A percentile compares a stretch with the other conserved stretches of the same genome.
phyloP scores from a whole-genome alignment of 1,140 invertebrate species.

The Macrobrachium rosenbergii region DNA sequence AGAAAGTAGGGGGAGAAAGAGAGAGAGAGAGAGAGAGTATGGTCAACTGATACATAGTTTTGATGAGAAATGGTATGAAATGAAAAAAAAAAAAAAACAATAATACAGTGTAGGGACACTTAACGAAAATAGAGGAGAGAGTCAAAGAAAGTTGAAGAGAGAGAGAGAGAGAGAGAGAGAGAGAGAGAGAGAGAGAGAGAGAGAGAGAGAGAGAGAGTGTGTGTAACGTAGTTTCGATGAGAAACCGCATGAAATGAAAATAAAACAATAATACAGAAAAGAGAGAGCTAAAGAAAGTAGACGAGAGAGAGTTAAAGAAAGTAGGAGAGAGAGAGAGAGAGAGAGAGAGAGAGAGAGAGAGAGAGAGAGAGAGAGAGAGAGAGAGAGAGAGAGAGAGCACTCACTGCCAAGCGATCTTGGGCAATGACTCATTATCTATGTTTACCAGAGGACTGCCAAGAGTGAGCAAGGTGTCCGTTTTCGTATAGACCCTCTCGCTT shows the following conservation, averaged over 20 bases:
- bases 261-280: too few species aligned
- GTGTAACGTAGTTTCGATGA: not conserved
- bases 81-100: not conserved
- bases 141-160: not conserved
- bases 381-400: too few species aligned
- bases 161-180: too few species aligned
- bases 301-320: not conserved
- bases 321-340: not conserved
- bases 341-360: too few species aligned
- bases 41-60: not conserved
- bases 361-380: too few species aligned
- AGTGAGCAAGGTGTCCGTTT: too few species aligned
- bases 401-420: too few species aligned
- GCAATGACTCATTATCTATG: too few species aligned
- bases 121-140: not conserved
- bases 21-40: constrained; percentile 21
- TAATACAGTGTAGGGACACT: too few species aligned
- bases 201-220: constrained; percentile 23
- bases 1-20: constrained; percentile 1
- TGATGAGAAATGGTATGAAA: not conserved
- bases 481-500: too few species aligned
- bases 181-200: not conserved
- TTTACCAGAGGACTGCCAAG: too few species aligned
- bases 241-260: not conserved
- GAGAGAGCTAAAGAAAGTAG: not conserved